Percentiles rank a stretch among this genome's conserved stretches.
phyloP scores from a whole-genome alignment of 2,888 invertebrate species.

The Luffia ferchaultella region DNA sequence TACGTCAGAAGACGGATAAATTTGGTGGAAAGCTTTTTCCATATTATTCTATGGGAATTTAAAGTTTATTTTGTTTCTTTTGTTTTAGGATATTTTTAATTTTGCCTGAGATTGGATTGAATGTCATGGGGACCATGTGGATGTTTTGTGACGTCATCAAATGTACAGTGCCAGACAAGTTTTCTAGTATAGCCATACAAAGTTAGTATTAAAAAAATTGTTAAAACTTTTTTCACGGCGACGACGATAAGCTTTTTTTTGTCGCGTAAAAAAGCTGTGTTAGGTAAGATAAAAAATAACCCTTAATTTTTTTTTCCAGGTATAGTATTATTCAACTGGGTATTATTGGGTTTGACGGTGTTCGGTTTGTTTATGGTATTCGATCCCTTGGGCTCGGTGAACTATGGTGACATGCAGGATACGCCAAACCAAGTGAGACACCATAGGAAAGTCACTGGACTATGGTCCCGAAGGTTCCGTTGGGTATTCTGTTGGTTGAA shows the following conservation, averaged over 20 bases:
- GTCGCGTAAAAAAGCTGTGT: too few relatives aligned
- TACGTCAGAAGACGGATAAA: too few relatives aligned
- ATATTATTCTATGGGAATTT: background rate
- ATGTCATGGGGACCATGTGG: conserved; percentile 85
- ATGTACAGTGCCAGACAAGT: conserved; percentile 72
- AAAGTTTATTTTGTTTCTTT: conserved; percentile 10
- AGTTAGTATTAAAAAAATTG: conserved; percentile 53
- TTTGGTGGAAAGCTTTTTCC: too few relatives aligned
- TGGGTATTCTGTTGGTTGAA: conserved; percentile 80
- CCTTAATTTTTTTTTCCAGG: conserved; percentile 54
- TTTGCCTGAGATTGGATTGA: conserved; percentile 80
- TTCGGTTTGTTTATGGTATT: conserved; percentile 82
- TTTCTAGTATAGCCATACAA: conserved; percentile 77
- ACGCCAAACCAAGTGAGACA: conserved; percentile 72
- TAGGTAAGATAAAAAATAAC: too few relatives aligned
- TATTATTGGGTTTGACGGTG: conserved; percentile 75
- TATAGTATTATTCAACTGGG: conserved; percentile 84
- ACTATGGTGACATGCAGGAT: conserved; percentile 69
- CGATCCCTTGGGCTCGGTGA: conserved; percentile 79
- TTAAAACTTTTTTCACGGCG: too few relatives aligned
- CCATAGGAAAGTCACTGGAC: conserved; percentile 73
- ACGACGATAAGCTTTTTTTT: too few relatives aligned
- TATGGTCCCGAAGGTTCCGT: conserved; percentile 78
- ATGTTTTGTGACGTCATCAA: conserved; percentile 75
- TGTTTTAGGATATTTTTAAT: conserved; percentile 74